Base-by-base conservation (phyloP, 2,797 vertebrate genomes). In the Pipistrellus pygmaeus region DNA sequence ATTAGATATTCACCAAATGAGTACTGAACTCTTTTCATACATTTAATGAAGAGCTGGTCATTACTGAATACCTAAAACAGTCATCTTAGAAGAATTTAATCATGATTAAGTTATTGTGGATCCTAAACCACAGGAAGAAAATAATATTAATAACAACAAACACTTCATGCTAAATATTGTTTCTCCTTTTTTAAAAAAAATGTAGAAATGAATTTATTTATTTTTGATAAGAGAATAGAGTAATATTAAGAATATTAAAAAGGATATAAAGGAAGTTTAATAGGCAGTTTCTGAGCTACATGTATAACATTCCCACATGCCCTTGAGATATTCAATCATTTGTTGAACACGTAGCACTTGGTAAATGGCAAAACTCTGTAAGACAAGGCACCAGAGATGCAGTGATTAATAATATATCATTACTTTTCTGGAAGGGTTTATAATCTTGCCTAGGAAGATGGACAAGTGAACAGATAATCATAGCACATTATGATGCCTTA, bases 1-100 rank as follows among this genome's bases (percentile, higher is more conserved):
- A 95, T 98, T 98, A 97, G 95, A 97, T 1, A 1, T 87, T 95
- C 97, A 97, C 92, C 69, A 97, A 98, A 97, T 88, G 88, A 95
- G 94, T 91, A 60, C 7, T 83, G 71, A 92, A 77, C 90, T 92
- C 89, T 88, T 96, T 94, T 81, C 77, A 96, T 97, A 88, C 82
- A 96, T 85, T 96, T 84, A 80, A 8, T 57, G 9, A 35, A 95
- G 96, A 96, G 86, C 15, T 72, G 57, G 87, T 96, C 62, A 96
- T 85, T 95, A 88, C 13, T 90, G 75, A 96, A 94, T 96, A 77
- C 25, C 44, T 77, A 90, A 88, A 95, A 95, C 97, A 69, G n/a
- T 83, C 90, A 96, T 95, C 38, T 35, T 64, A 73, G 41, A 94
- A 44, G 27, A 69, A 38, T 97, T 97, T 96, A 35, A 96, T 77